A percentile compares a stretch with the other conserved stretches of the same genome.
Evolutionary conservation across 2,113 vertebrate genomes (phyloP).

Genomic region (Cettia cetti): DNA sequence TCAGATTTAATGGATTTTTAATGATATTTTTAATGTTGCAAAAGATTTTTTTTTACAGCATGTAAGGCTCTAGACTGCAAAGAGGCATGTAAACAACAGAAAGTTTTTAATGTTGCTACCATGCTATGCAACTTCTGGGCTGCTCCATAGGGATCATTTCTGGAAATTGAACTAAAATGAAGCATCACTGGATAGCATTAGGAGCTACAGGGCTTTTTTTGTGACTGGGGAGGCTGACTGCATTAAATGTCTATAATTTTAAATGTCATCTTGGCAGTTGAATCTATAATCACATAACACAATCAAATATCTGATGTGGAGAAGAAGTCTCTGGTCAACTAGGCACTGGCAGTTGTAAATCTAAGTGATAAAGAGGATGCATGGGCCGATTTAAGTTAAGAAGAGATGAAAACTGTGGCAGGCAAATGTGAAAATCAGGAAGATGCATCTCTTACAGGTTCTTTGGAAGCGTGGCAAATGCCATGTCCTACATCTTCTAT

Average conservation of each 20-base stretch:
- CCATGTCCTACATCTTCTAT: neutral
- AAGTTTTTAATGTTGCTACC: neutral
- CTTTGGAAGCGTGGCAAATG: neutral
- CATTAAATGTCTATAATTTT: neutral
- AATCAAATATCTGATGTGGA: neutral
- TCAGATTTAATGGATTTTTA: conserved; percentile 24
- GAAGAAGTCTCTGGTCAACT: neutral
- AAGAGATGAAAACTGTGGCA: neutral
- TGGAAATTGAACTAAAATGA: neutral
- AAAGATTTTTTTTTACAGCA: neutral
- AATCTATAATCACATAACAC: neutral
- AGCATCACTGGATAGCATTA: neutral
- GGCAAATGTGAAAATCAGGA: neutral
- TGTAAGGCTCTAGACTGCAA: neutral
- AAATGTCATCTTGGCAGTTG: neutral
- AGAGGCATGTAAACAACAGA: neutral
- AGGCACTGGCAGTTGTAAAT: neutral
- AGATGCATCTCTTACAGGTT: neutral
- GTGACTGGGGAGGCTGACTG: neutral
- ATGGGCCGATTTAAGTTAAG: neutral
- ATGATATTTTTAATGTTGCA: neutral
- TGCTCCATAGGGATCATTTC: neutral
- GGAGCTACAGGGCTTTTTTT: neutral
- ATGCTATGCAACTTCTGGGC: neutral
- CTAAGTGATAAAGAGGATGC: neutral